phyloP scores from a whole-genome alignment of 2,113 vertebrate genomes.

The Hippoglossus stenolepis region DNA sequence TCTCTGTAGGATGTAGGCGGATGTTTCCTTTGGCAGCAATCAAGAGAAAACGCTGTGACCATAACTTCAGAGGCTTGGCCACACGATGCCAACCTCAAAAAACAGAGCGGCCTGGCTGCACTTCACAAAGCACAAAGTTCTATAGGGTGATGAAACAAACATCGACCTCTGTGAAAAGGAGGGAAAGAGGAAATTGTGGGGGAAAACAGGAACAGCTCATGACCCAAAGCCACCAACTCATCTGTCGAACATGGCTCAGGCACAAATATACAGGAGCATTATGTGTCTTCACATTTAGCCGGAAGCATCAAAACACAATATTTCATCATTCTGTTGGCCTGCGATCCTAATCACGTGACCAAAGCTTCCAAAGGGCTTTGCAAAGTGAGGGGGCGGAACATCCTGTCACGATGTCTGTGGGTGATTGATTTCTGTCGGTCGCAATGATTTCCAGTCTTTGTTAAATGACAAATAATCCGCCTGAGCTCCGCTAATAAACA shows the following conservation, averaged over 20 bases:
- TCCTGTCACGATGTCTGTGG: too few species aligned
- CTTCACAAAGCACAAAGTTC: background rate
- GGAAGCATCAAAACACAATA: background rate
- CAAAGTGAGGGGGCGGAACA: background rate
- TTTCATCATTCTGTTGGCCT: background rate
- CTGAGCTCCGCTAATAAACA: conserved; percentile 10
- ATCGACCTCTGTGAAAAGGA: background rate
- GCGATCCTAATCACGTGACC: too few species aligned
- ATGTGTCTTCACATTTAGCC: too few species aligned
- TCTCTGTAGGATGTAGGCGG: background rate
- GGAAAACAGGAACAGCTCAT: background rate
- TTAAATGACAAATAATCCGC: background rate
- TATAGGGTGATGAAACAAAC: background rate
- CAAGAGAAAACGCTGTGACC: too few species aligned
- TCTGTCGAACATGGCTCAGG: too few species aligned
- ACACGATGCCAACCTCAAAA: background rate
- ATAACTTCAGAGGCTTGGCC: background rate
- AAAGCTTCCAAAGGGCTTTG: too few species aligned
- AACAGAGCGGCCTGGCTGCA: background rate
- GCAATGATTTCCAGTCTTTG: background rate
- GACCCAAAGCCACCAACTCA: too few species aligned
- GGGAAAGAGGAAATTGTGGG: background rate
- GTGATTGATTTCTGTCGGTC: too few species aligned
- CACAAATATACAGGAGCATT: too few species aligned
- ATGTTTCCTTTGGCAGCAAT: background rate